Percentiles rank a stretch among this genome's conserved stretches.
These are phyloP conservation scores for Lithophane socia DNA, from an alignment of 2,888 invertebrate species.

Conservation along the genomic window DNA sequence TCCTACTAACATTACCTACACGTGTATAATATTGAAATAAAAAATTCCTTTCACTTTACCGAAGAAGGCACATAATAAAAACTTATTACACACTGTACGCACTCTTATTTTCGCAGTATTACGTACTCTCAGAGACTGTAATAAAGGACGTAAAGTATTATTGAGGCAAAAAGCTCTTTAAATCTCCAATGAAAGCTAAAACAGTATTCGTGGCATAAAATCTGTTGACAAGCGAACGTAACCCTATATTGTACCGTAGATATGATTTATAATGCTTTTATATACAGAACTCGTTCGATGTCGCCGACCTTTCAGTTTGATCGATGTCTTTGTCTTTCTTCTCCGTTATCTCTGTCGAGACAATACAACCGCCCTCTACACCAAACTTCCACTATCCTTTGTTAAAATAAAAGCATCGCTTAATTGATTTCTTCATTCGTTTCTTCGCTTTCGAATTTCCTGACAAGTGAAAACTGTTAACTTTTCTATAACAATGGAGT, in stretches of 20 bases:
- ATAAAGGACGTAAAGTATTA: slow-evolving; percentile 43
- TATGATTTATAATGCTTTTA: slow-evolving; percentile 62
- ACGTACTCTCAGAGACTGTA: slow-evolving; percentile 12
- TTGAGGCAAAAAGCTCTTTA: slow-evolving; percentile 36
- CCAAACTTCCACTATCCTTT: slow-evolving; percentile 71
- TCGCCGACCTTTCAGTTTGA: slow-evolving; percentile 75
- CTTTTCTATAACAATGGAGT: slow-evolving; percentile 76
- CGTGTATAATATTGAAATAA: slow-evolving; percentile 30
- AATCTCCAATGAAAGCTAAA: slow-evolving; percentile 41
- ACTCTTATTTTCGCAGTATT: slow-evolving; percentile 44
- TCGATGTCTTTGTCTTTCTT: slow-evolving; percentile 77
- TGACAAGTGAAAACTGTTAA: slow-evolving; percentile 78
- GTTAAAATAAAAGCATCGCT: slow-evolving; percentile 69
- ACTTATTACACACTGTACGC: slow-evolving; percentile 41
- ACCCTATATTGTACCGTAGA: slow-evolving; percentile 49
- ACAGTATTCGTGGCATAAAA: slow-evolving; percentile 29
- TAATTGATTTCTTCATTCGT: slow-evolving; percentile 72
- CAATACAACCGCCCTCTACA: slow-evolving; percentile 71
- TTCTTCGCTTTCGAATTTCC: slow-evolving; percentile 67
- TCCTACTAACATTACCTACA: slow-evolving; percentile 17
- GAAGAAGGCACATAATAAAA: slow-evolving; percentile 45
- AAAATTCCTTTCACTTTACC: slow-evolving; percentile 25
- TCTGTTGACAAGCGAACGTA: slow-evolving; percentile 38
- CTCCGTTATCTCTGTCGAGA: slow-evolving; percentile 69
- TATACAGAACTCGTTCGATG: slow-evolving; percentile 67